phyloP scores from a whole-genome alignment of 2,113 vertebrate genomes.

The Heteronetta atricapilla region DNA sequence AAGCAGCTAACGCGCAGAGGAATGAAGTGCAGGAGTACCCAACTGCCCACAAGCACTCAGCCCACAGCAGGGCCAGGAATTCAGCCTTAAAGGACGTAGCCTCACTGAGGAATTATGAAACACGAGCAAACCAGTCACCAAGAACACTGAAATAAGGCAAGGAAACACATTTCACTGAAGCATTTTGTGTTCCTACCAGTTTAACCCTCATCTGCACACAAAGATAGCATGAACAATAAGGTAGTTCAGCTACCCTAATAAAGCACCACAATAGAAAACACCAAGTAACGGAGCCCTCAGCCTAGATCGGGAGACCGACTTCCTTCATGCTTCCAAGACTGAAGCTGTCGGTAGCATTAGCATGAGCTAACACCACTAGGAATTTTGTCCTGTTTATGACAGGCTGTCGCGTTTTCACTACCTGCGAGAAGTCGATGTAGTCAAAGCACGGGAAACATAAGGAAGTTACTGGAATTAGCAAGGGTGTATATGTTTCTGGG shows the following conservation, averaged over 20 bases:
- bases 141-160: not conserved
- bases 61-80: not conserved
- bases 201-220: not conserved
- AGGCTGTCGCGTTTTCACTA: not conserved
- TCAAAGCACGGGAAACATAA: conserved; percentile 11
- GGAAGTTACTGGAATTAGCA: conserved; percentile 28
- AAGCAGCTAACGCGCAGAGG: not conserved
- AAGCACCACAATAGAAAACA: not conserved
- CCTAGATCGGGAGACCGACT: not conserved
- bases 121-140: not conserved
- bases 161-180: not conserved
- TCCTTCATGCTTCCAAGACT: not conserved
- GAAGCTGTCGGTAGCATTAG: not conserved
- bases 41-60: not conserved
- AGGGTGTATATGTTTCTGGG: conserved; percentile 29
- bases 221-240: not conserved
- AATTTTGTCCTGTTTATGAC: not conserved
- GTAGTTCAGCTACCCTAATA: not conserved
- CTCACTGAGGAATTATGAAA: not conserved
- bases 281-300: not conserved
- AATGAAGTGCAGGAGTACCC: not conserved
- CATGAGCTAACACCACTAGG: not conserved
- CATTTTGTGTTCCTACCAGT: not conserved
- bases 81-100: not conserved
- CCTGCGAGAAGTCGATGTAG: not conserved